Evolutionary conservation across 2,888 invertebrate species (phyloP), one percentile per base, ranked within the genome.

Genomic region (Caenorhabditis sp.): DNA sequence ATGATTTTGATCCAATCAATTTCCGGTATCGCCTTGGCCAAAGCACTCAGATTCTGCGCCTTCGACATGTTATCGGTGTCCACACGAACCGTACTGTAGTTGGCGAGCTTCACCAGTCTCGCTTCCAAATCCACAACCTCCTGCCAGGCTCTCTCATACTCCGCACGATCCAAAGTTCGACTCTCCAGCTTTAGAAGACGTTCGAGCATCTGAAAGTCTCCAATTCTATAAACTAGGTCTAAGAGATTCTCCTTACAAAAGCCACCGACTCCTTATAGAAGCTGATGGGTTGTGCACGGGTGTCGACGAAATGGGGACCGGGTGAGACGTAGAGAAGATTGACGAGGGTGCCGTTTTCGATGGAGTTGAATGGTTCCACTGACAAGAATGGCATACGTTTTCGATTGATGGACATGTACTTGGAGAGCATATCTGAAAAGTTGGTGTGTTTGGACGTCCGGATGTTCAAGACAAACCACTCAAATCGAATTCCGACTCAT

Each of bases 1-100:
- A 76, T n/a, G 2, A 76, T 54, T 16, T 59, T 68, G 16, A 22
- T 35, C 76, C 76, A 76, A 69, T 76, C 69, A 54, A 79, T 22
- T 64, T 79, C 70, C 5, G 79, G 72, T 24, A 79, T 47, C 31
- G 16, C 12, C 7, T 26, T 54, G 0, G 35, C 41, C 16, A 79
- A 19, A 22, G 70, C 79, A 19, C 24, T 31, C 24, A 70, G 8
- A 12, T 31, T 63, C 35, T 19, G 54, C 3, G 54, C 26, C 41
- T 61, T 69, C 10, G 31, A 24, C 24, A 61, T 61, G 14, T 58
- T n/a, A 19, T 58, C 68, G 3, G 41, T 44, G 38, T 73, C 73
- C 16, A 35, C 24, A 8, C 16, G 16, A 12, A 61, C 14, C 14
- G n/a, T 28, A 7, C 6, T 10, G 10, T 72, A 75, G 54, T 75